Evolutionary conservation across 1,140 invertebrate species (phyloP), one percentile per base, ranked within the genome.

Genomic region (Monomorium pharaonis): DNA sequence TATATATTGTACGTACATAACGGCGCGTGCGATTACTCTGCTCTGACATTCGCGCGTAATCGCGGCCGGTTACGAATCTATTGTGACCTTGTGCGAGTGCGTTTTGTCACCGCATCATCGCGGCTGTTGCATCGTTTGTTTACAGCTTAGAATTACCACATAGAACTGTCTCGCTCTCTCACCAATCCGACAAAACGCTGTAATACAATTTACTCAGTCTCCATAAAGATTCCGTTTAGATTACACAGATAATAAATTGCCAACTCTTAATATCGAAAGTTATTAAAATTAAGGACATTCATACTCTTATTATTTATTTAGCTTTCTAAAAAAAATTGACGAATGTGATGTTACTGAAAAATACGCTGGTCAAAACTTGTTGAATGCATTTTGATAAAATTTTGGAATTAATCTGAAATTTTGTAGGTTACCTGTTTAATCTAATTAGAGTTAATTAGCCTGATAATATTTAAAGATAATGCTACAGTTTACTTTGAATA

Each of bases 41-140:
- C 44, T n/a, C n/a, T 58, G 58, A 85, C 58, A 37, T 12, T 33
- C 54, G 51, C 75, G 86, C 74, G 78, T 87, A 89, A 89, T 89
- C 44, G 21, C 0, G 18, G 27, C 33, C 70, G 44, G 80, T 84
- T 75, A 84, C 30, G 69, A 84, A 84, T 84, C 67, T n/a, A 10
- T 2, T 70, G 44, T 84, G 81, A 84, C 81, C 70, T 84, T 84
- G 77, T 12, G n/a, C 30, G 21, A 24, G 21, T 33, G 62, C 27
- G 12, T 67, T 24, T 69, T 24, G 72, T 56, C 18, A 33, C 7
- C 21, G 54, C 21, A 27, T 1, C 24, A 37, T 7, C 7, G 33
- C 12, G 9, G 49, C 60, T 54, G 49, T 47, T 54, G 62, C 72
- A 54, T 9, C 24, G 51, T 78, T 37, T 84, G 70, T 63, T 65